Conservation (phyloP, 2,113 vertebrate genomes). For the Mastomys natalensis region DNA sequence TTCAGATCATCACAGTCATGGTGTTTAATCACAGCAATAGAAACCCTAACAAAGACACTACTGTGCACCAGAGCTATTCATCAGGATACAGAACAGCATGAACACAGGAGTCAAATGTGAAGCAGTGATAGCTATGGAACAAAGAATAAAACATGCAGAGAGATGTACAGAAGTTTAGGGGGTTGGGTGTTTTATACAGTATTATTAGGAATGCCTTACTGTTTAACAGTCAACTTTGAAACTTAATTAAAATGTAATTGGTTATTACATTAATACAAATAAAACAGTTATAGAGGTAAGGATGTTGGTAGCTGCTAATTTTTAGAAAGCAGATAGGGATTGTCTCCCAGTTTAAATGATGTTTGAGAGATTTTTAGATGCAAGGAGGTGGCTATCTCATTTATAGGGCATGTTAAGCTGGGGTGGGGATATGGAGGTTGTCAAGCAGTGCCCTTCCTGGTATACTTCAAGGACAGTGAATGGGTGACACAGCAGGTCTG, state of each 20-base stretch:
- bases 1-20: not conserved
- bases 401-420: not conserved
- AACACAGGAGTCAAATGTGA: not conserved
- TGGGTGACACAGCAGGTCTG: not conserved
- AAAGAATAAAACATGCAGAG: not conserved
- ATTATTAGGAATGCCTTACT: not conserved
- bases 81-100: not conserved
- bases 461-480: not conserved
- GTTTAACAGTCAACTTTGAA: not conserved
- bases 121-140: not conserved
- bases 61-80: not conserved
- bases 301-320: not conserved
- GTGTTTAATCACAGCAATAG: not conserved
- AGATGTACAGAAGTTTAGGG: not conserved
- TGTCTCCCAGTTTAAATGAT: not conserved
- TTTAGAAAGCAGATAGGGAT: not conserved
- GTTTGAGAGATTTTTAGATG: not conserved
- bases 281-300: not conserved
- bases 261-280: slow-evolving; percentile 39
- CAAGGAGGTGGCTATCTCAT: not conserved
- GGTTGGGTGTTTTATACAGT: not conserved
- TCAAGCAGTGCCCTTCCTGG: too few relatives aligned
- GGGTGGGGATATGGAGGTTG: not conserved
- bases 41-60: not conserved
- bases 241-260: slow-evolving; percentile 10